Percentiles rank a stretch among this genome's conserved stretches.
Conservation (phyloP, 1,140 invertebrate species). For the Sinella curviseta region DNA sequence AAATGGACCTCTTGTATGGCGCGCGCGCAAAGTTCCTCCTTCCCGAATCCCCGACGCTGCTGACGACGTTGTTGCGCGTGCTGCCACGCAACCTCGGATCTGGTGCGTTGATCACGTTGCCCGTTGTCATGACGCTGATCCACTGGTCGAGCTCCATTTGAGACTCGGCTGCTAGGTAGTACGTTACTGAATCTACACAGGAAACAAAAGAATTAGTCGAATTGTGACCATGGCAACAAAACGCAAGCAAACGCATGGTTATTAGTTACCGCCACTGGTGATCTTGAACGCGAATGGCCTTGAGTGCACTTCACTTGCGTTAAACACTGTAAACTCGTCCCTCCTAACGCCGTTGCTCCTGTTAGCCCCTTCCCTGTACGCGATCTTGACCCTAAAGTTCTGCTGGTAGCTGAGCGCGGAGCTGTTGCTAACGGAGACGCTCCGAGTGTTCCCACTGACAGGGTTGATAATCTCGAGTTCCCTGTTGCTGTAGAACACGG, state of each 20-base stretch:
- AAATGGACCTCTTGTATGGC: constrained; percentile 5
- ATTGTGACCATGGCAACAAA: not conserved
- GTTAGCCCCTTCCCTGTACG: too few species aligned
- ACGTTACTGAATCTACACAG: constrained; percentile 36
- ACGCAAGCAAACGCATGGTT: constrained; percentile 11
- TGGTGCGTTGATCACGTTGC: not conserved
- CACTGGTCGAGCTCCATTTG: constrained; percentile 43
- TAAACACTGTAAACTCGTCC: constrained; percentile 19
- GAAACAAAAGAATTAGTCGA: not conserved
- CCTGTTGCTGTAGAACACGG: not conserved
- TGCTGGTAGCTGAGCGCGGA: not conserved
- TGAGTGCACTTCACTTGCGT: constrained; percentile 47
- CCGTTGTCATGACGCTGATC: constrained; percentile 29
- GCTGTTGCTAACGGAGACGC: not conserved
- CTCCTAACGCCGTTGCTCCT: not conserved
- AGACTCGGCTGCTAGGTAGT: constrained; percentile 46
- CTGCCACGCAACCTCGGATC: not conserved
- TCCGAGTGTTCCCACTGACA: not conserved
- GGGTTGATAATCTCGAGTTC: constrained; percentile 7
- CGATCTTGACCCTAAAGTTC: not conserved
- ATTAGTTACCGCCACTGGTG: constrained; percentile 1
- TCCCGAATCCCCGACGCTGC: not conserved
- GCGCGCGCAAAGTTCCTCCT: constrained; percentile 5
- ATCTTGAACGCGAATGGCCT: constrained; percentile 49
- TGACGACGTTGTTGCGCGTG: not conserved